Evolutionary conservation across 2,888 invertebrate species (phyloP), one percentile per base, ranked within the genome.

Genomic region (Oasisia sp.): DNA sequence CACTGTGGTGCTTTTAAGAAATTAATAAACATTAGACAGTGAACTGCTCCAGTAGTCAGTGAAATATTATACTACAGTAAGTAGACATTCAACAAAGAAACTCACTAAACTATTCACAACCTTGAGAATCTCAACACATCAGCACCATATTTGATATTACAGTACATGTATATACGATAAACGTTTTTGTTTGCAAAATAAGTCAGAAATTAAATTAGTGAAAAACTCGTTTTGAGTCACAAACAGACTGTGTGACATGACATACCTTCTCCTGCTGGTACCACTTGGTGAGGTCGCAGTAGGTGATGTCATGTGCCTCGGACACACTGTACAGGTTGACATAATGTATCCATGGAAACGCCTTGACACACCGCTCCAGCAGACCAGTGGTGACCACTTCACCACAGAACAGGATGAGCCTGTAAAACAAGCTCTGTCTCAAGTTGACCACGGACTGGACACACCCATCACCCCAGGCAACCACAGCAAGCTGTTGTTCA

Each of bases 251-350:
- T 90, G 32, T 12, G 27, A 91, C 19, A 19, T n/a, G n/a, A 45
- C 19, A 19, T 27, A 74, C 74, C 95, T 95, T 94, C 90, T 95
- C 94, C 32, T 94, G 93, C 45, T 93, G 92, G 94, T 95, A 95
- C 93, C 95, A 96, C 32, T 95, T 94, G 56, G 95, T 95, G 32
- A 96, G 94, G 93, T 96, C 95, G 44, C 94, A 94, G 92, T 94
- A 95, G 0, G 96, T 95, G 11, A 96, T 95, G 94, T 96, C 96
- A 94, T 96, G 96, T 91, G 96, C 95, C 94, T 96, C 96, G 45
- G 96, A 96, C 56, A 96, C 95, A 93, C 96, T 96, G 95, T 96
- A 96, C 92, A 96, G 94, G 94, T 96, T 96, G 92, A 96, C 93
- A 93, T 96, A 95, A 92, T 94, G 94, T 91, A 96, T 94, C 94